Base-by-base conservation (phyloP, 2,888 invertebrate genomes). In the Drepanosiphum platanoidis region DNA sequence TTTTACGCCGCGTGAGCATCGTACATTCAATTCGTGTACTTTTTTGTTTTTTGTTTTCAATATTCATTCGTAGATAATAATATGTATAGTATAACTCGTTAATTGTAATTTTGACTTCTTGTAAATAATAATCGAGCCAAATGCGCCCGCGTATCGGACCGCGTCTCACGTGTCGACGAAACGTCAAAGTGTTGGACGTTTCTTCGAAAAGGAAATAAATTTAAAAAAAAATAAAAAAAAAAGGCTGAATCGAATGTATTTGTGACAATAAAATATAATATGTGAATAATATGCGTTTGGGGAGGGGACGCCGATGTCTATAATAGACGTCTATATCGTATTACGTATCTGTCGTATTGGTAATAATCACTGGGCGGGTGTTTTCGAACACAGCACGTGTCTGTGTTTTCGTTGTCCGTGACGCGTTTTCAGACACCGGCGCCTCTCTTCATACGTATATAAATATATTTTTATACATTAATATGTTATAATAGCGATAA, bases 211-310 rank as follows among this genome's bases (percentile, higher is more conserved):
- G 4, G 3, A 46, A 15, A 18, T 15, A 46, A n/a, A 42, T 42
- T 22, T 42, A 39, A 58, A 64, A 9, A 18, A 39, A 22, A 46
- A 72, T 18, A 46, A 46, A 79, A 79, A 64, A 7, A 18, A 68
- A 80, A 80, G 80, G 46, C 80, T 80, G 80, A 68, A 68, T 7
- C 36, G 27, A 52, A 68, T 68, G 34, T 9, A 75, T 70, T 80
- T 80, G 70, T 36, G 27, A 36, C 27, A 70, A 70, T 52, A 52
- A 52, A 77, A 11, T 30, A 64, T 32, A 42, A n/a, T n/a, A n/a
- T n/a, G n/a, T n/a, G n/a, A 9, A 13, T 27, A 66, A 5, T 30
- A 42, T 64, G 4, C 32, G 4, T 68, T 22, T 7, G 18, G 7
- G 3, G 18, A 18, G 18, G 7, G 3, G 18, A 15, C 15, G 66